Base-by-base conservation (phyloP, 2,113 vertebrate genomes). In the Ivindomyrus marchei region DNA sequence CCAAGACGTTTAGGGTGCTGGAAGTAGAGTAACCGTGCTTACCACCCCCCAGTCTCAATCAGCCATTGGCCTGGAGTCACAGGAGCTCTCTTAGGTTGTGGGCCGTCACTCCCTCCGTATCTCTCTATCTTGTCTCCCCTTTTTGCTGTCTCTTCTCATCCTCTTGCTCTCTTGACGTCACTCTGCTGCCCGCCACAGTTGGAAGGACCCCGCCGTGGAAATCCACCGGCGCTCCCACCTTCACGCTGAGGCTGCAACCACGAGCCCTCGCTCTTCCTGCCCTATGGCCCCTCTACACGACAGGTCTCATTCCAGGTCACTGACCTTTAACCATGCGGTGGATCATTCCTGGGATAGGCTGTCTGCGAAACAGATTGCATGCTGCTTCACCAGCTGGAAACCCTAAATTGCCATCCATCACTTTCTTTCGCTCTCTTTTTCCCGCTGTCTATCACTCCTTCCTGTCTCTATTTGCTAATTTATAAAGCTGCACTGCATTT, bases 241-340 rank as follows among this genome's bases (percentile, higher is more conserved):
- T 53, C 46, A 19, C 15, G 47, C 45, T 52, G 27, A 36, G 47
- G 66, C 86, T 66, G 70, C 70, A 77, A 62, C 62, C 85, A 90
- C 47, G 3, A 90, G 7, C 74, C 74, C 36, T 19, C 39, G 53
- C 58, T 31, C 17, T 45, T 46, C n/a, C 58, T 74, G 62, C 62
- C 45, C 58, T 88, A 42, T 27, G 45, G 87, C 56, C 56, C 8
- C 56, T 88, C 87, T 27, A 47, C 87, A 46, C 58, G 2, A 6
- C 74, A 70, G 88, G 62, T 45, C 58, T 47, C 31, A 74, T 50
- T 88, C 46, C 46, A 49, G 88, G 62, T 88, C 88, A 19, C 45
- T 74, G 62, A 74, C 88, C 88, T 88, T 74, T 74, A 88, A 49
- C 62, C 45, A 13, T 47, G 53, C n/a, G 39, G 24, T n/a, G 66